Base-by-base conservation (phyloP, 2,113 vertebrate species). In the Pleuronectes platessa region DNA sequence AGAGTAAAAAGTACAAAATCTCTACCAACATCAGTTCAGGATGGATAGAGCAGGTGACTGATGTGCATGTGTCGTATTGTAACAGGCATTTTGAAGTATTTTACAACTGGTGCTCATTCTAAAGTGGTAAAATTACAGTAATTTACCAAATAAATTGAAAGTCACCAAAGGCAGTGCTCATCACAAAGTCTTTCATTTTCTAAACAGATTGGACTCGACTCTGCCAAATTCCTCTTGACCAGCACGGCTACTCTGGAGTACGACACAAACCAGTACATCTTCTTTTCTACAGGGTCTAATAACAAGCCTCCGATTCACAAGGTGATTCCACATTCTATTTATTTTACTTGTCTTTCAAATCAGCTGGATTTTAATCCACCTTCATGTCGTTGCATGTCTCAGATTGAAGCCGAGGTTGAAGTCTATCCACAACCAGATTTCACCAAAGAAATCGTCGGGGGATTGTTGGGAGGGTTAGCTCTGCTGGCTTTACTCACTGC, bases 31-130 rank as follows among this genome's bases (percentile, higher is more conserved):
- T 96, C 2, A 94, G 91, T 71, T 94, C 95, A 1, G 14, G n/a
- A 24, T 96, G 94, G 95, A 72, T 94, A 66, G 80, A 90, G 56
- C 92, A 96, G 94, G 96, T 96, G 88, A 6, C 0, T 23, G 4
- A 63, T 63, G 20, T 4, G 14, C 18, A 11, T 65, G 23, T 63
- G 18, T 35, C 5, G 42, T 47, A 58, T 20, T 51, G n/a, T 23
- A 1, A 55, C 45, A 20, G 20, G 14, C 14, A 59, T 47, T 45
- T 71, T 8, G 3, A 53, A 18, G 24, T 20, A 17, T 23, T 56
- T 35, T 37, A 35, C 4, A 55, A 6, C 17, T 18, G 18, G 20
- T 47, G 3, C 14, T 53, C 20, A 13, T 10, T 49, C 15, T 40
- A 9, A 5, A 24, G 18, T 23, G 11, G 31, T 37, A 17, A 27